Percentiles rank a stretch among this genome's conserved stretches.
Conservation (phyloP, 2,888 invertebrate species). For the Hypomecis punctinalis region DNA sequence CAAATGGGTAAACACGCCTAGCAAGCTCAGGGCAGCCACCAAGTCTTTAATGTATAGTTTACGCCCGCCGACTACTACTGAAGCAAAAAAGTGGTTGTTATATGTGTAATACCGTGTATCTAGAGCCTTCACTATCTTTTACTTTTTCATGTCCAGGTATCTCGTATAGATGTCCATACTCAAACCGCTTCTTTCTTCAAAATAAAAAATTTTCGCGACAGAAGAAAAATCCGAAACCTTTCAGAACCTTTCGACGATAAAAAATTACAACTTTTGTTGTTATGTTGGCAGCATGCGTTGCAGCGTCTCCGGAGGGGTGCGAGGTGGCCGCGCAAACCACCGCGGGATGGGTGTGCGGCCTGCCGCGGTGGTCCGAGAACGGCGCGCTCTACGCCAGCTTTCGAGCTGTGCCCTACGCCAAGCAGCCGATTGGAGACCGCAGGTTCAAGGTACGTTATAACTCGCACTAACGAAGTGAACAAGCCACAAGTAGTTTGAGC, state of each 20-base stretch:
- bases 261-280: not conserved
- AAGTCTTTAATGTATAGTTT: too few species aligned
- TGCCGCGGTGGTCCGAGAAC: constrained; percentile 48
- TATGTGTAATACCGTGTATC: too few species aligned
- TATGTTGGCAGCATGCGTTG: constrained; percentile 46
- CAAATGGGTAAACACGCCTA: too few species aligned
- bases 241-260: not conserved
- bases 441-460: constrained; percentile 64
- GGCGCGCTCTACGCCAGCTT: constrained; percentile 68
- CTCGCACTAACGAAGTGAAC: not conserved
- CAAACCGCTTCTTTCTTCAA: not conserved
- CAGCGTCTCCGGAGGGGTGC: constrained; percentile 44
- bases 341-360: constrained; percentile 68
- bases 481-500: not conserved
- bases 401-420: constrained; percentile 76
- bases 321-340: constrained; percentile 52
- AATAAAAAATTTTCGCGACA: not conserved
- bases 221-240: not conserved
- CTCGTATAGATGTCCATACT: not conserved
- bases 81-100: too few species aligned
- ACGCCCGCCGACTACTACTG: too few species aligned
- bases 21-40: too few species aligned
- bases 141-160: not conserved
- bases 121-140: not conserved
- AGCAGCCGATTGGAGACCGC: constrained; percentile 67